Conservation (phyloP, 2,113 vertebrate genomes). For the Theropithecus gelada region DNA sequence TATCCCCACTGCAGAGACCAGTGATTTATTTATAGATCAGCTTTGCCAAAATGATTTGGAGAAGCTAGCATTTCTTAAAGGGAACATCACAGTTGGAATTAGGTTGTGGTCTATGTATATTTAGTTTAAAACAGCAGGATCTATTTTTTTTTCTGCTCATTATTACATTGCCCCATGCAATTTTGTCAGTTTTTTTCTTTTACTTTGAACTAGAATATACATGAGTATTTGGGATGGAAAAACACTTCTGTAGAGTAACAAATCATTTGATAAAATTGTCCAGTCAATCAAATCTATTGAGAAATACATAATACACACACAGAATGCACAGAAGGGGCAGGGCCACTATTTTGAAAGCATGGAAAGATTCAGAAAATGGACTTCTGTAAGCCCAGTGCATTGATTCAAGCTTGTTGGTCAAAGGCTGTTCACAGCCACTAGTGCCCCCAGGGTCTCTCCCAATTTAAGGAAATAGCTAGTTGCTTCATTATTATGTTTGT, state of each 20-base stretch:
- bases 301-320: background rate
- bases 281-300: background rate
- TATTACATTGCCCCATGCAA: background rate
- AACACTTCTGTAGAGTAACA: background rate
- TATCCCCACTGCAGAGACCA: background rate
- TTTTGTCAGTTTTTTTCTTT: background rate
- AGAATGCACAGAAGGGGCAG: background rate
- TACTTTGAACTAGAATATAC: slow-evolving; percentile 23
- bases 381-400: background rate
- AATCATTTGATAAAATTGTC: slow-evolving; percentile 20
- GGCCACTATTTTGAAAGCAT: background rate
- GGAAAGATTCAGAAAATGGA: background rate
- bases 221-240: slow-evolving; percentile 14
- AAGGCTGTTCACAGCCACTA: background rate
- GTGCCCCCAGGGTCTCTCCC: background rate
- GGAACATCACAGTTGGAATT: background rate
- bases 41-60: slow-evolving; percentile 30
- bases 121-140: background rate
- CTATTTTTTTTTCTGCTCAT: background rate
- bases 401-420: background rate
- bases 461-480: background rate
- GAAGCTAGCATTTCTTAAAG: slow-evolving; percentile 36
- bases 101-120: background rate
- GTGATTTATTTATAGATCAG: slow-evolving; percentile 6
- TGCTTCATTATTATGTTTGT: background rate